Percentiles rank a stretch among this genome's conserved stretches.
phyloP scores from a whole-genome alignment of 1,140 invertebrate genomes.

The Drosophila novamexicana region DNA sequence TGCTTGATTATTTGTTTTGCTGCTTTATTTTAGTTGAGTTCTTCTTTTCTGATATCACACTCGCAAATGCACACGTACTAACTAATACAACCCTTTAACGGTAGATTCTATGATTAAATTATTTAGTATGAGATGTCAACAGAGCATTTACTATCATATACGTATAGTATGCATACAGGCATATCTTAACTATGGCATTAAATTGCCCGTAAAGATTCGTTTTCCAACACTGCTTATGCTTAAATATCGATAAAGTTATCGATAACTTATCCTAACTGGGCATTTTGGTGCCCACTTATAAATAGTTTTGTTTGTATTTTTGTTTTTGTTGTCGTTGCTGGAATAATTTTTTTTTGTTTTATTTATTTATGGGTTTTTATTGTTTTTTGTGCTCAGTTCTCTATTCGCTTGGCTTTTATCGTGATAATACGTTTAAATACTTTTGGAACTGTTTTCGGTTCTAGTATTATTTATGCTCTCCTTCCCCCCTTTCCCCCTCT shows the following conservation, averaged over 20 bases:
- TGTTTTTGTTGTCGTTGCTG: conserved; percentile 38
- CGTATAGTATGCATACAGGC: too few relatives aligned
- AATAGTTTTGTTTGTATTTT: conserved; percentile 59
- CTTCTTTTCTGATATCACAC: conserved; percentile 8
- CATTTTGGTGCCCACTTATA: conserved; percentile 52
- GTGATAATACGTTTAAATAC: conserved; percentile 51
- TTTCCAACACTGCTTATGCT: not conserved
- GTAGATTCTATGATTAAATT: too few relatives aligned
- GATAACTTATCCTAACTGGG: conserved; percentile 9
- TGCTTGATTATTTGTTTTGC: conserved; percentile 44
- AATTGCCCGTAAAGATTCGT: too few relatives aligned
- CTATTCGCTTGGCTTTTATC: conserved; percentile 50
- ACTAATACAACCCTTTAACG: too few relatives aligned
- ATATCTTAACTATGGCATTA: too few relatives aligned
- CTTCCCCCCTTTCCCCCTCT: too few relatives aligned
- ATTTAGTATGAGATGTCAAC: too few relatives aligned
- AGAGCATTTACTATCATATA: too few relatives aligned
- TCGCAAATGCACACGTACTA: too few relatives aligned
- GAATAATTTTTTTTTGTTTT: conserved; percentile 49
- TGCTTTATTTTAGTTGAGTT: conserved; percentile 22
- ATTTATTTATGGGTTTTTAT: conserved; percentile 38
- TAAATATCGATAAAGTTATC: not conserved
- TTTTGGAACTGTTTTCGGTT: conserved; percentile 37
- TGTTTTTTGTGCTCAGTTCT: conserved; percentile 24
- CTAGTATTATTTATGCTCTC: not conserved